Evolutionary conservation across 2,797 vertebrate genomes (phyloP).

Genomic region (Channallabes apus): DNA sequence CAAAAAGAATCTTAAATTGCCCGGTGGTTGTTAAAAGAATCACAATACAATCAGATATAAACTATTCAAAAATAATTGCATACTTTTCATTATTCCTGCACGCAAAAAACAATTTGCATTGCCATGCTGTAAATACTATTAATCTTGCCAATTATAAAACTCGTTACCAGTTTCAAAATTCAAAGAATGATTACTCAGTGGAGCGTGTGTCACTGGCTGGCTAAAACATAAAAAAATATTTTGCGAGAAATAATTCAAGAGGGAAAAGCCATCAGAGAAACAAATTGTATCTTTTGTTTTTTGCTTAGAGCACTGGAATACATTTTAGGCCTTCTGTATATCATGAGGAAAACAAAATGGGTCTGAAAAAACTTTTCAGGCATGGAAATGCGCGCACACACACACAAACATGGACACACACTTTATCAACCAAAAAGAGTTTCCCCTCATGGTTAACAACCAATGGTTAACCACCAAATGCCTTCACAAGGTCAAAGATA

Average conservation of each 20-base stretch:
- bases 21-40: slow-evolving; percentile 73
- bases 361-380: slow-evolving; percentile 29
- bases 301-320: slow-evolving; percentile 63
- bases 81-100: slow-evolving; percentile 78
- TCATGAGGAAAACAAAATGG: slow-evolving; percentile 45
- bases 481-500: neutral
- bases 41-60: slow-evolving; percentile 78
- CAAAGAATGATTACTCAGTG: slow-evolving; percentile 71
- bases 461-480: neutral
- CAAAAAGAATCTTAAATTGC: slow-evolving; percentile 63
- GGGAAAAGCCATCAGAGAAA: slow-evolving; percentile 40
- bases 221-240: slow-evolving; percentile 74
- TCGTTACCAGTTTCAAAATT: slow-evolving; percentile 71
- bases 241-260: slow-evolving; percentile 65
- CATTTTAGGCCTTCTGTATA: slow-evolving; percentile 12
- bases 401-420: neutral
- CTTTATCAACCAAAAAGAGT: neutral
- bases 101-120: slow-evolving; percentile 76
- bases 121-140: slow-evolving; percentile 78
- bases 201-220: slow-evolving; percentile 62
- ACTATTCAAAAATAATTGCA: slow-evolving; percentile 81
- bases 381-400: neutral
- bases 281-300: slow-evolving; percentile 55
- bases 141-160: slow-evolving; percentile 81
- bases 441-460: neutral